Conservation (phyloP, 2,888 invertebrate species). For the Rhingia campestris region DNA sequence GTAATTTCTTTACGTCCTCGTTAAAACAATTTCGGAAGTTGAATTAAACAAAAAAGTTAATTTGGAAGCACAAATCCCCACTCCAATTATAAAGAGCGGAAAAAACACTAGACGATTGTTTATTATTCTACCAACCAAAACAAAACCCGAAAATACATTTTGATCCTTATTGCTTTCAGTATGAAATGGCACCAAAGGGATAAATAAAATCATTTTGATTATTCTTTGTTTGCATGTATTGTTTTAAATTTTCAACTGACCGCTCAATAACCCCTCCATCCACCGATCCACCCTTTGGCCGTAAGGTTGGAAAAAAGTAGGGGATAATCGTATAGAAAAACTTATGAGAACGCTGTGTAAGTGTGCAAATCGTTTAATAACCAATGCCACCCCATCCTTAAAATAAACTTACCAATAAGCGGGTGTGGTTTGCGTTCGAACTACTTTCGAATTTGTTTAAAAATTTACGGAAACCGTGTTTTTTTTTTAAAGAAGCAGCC, state of each 20-base stretch:
- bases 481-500: no score
- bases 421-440: no score
- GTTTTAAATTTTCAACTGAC: slow-evolving; percentile 68
- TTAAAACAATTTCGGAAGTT: slow-evolving; percentile 58
- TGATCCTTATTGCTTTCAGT: slow-evolving; percentile 50
- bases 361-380: no score
- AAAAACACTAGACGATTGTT: slow-evolving; percentile 55
- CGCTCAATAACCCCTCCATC: slow-evolving; percentile 65
- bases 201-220: slow-evolving; percentile 71
- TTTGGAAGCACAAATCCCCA: slow-evolving; percentile 60
- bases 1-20: slow-evolving; percentile 59
- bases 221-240: slow-evolving; percentile 66
- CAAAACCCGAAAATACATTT: slow-evolving; percentile 21
- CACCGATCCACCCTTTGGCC: slow-evolving; percentile 56
- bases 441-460: no score
- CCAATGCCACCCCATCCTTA: no score
- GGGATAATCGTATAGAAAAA: slow-evolving; percentile 15
- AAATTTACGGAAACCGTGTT: no score
- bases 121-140: slow-evolving; percentile 49
- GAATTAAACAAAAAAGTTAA: slow-evolving; percentile 43
- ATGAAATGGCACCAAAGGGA: slow-evolving; percentile 72
- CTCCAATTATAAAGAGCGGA: slow-evolving; percentile 57
- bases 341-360: no score
- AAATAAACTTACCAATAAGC: no score
- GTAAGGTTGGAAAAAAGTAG: slow-evolving; percentile 47